Percentiles rank a stretch among this genome's conserved stretches.
phyloP scores from a whole-genome alignment of 2,888 invertebrate species.

The Polia nebulosa region DNA sequence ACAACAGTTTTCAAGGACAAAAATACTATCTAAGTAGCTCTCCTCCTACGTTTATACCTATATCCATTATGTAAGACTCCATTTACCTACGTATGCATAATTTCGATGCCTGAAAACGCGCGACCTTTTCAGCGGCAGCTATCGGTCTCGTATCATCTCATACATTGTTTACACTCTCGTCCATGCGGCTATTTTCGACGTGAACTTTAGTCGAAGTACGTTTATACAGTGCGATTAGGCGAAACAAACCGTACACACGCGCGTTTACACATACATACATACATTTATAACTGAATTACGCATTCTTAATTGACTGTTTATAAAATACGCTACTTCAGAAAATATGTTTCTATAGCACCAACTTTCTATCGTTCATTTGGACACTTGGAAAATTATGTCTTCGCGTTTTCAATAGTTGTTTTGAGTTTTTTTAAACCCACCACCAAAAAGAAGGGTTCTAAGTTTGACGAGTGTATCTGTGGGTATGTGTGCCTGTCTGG shows the following conservation, averaged over 20 bases:
- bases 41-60: not conserved
- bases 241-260: slow-evolving; percentile 26
- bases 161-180: slow-evolving; percentile 62
- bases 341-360: not conserved
- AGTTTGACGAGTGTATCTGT: no score
- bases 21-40: not conserved
- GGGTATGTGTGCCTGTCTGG: no score
- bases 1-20: not conserved
- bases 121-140: slow-evolving; percentile 50
- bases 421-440: no score
- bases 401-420: slow-evolving; percentile 4
- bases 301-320: slow-evolving; percentile 18
- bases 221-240: slow-evolving; percentile 32
- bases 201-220: slow-evolving; percentile 64
- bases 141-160: slow-evolving; percentile 39
- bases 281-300: slow-evolving; percentile 3
- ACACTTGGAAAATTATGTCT: not conserved
- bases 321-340: slow-evolving; percentile 1
- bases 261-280: not conserved
- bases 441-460: no score
- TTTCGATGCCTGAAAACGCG: slow-evolving; percentile 26
- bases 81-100: slow-evolving; percentile 22
- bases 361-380: slow-evolving; percentile 6
- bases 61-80: not conserved
- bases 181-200: slow-evolving; percentile 64